Percentiles rank a stretch among this genome's conserved stretches.
phyloP scores from a whole-genome alignment of 2,113 vertebrate genomes.

The Saguinus imperator region DNA sequence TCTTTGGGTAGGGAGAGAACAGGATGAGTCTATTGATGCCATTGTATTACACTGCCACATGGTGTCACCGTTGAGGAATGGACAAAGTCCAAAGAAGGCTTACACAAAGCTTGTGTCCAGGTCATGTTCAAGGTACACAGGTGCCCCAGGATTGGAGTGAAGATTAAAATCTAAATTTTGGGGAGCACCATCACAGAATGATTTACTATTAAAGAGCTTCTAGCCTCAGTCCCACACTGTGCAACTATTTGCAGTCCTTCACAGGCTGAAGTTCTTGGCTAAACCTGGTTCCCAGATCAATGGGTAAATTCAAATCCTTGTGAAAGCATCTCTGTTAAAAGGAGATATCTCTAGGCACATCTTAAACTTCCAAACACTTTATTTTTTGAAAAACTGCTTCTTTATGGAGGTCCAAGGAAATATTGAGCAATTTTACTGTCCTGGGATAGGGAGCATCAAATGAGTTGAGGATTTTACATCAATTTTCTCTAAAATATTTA shows the following conservation, averaged over 20 bases:
- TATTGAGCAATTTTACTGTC: not conserved
- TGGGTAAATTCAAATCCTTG: not conserved
- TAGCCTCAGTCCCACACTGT: not conserved
- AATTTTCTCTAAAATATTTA: not conserved
- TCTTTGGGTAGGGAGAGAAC: not conserved
- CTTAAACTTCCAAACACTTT: not conserved
- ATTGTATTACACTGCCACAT: not conserved
- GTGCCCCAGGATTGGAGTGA: not conserved
- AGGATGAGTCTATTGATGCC: not conserved
- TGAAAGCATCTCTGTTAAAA: slow-evolving; percentile 24
- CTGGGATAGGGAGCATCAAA: not conserved
- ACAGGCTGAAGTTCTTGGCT: not conserved
- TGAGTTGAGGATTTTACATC: not conserved
- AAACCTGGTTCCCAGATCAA: not conserved
- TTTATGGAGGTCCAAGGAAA: not conserved
- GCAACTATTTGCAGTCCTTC: not conserved
- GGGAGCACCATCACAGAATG: not conserved
- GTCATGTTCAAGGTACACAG: not conserved
- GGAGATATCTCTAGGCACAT: not conserved
- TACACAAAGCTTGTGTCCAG: not conserved
- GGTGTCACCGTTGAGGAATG: not conserved
- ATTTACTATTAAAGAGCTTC: not conserved
- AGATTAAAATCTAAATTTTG: not conserved
- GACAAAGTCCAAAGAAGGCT: not conserved
- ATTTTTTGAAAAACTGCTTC: not conserved